These are phyloP conservation scores for Platycercus adscitus DNA, from an alignment of 2,113 vertebrate species.

Conservation along the genomic window DNA sequence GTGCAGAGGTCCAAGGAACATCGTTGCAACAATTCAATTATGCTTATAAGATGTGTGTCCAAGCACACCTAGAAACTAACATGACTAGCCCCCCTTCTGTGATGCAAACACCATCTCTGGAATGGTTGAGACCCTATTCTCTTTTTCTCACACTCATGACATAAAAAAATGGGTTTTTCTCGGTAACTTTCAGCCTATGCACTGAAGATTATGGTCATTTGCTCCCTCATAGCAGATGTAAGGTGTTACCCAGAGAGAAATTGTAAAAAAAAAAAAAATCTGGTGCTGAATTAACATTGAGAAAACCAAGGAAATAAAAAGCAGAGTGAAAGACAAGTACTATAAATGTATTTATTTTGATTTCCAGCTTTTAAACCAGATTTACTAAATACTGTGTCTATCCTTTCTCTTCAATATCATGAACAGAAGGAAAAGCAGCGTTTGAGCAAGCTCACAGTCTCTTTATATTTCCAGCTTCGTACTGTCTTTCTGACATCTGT, in stretches of 20 bases:
- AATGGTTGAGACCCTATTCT: neutral
- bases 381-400: neutral
- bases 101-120: neutral
- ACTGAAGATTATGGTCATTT: neutral
- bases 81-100: neutral
- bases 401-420: neutral
- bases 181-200: neutral
- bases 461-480: neutral
- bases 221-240: neutral
- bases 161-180: neutral
- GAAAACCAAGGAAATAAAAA: neutral
- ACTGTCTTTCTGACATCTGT: neutral
- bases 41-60: neutral
- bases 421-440: neutral
- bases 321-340: neutral
- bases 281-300: neutral
- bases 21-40: neutral
- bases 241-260: neutral
- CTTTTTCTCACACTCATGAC: neutral
- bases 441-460: neutral
- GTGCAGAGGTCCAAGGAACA: neutral
- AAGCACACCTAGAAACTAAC: neutral
- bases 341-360: neutral
- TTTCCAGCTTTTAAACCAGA: neutral
- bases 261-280: neutral